Conservation (phyloP, 2,797 vertebrate genomes). For the Intellagama lesueurii region DNA sequence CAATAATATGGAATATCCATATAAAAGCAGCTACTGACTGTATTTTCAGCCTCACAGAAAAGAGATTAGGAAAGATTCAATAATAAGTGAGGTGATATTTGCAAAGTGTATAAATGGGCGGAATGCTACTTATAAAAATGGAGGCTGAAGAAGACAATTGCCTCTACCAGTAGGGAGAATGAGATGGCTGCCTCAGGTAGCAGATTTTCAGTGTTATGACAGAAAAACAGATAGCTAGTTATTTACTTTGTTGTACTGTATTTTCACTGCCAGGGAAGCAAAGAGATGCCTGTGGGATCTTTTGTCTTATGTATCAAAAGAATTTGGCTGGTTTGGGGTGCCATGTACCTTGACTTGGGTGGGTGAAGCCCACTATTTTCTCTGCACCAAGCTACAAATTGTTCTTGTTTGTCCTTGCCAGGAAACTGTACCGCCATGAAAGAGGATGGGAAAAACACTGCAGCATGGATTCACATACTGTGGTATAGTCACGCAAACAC, state of each 20-base stretch:
- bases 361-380: background rate
- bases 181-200: background rate
- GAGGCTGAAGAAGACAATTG: background rate
- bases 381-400: background rate
- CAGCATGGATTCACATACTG: background rate
- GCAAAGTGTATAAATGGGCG: background rate
- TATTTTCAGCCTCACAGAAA: conserved; percentile 16
- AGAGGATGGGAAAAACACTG: background rate
- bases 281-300: background rate
- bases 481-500: too few species aligned
- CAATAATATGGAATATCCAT: conserved; percentile 27
- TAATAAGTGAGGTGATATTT: background rate
- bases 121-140: background rate
- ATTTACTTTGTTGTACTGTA: background rate
- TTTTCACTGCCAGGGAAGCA: background rate
- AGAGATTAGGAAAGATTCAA: background rate
- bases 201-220: background rate
- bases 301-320: background rate
- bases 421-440: background rate
- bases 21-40: conserved; percentile 41
- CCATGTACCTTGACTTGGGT: background rate
- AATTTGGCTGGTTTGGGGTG: background rate
- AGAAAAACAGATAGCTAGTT: too few species aligned
- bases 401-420: background rate
- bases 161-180: background rate